phyloP scores from a whole-genome alignment of 2,113 vertebrate species.

The Etia nguti region DNA sequence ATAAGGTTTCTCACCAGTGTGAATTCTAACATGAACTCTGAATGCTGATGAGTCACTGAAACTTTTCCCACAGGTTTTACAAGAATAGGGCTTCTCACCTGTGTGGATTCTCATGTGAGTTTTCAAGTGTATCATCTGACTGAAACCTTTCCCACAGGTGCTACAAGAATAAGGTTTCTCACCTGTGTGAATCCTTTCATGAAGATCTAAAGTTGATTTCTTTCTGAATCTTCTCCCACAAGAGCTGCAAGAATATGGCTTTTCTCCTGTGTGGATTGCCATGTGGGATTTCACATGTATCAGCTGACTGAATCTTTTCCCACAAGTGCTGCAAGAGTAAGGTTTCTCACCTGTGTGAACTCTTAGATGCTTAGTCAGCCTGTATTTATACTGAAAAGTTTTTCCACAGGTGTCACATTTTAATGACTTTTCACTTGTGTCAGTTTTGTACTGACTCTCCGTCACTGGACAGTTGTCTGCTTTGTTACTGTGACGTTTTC shows the following conservation, averaged over 20 bases:
- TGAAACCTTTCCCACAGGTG: neutral
- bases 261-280: neutral
- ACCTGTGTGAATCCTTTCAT: neutral
- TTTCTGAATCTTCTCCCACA: neutral
- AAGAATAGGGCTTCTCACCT: neutral
- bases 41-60: neutral
- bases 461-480: neutral
- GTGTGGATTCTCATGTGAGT: neutral
- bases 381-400: neutral
- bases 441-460: neutral
- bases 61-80: neutral
- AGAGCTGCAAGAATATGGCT: neutral
- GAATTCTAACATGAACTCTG: neutral
- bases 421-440: neutral
- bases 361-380: neutral
- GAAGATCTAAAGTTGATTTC: neutral
- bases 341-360: neutral
- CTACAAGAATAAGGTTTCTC: neutral
- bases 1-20: neutral
- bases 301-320: neutral
- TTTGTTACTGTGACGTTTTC: neutral
- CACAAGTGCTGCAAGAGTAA: neutral
- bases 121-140: neutral
- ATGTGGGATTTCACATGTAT: neutral
- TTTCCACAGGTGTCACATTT: neutral